phyloP scores from a whole-genome alignment of 2,113 vertebrate species.

The Paramisgurnus dabryanus region DNA sequence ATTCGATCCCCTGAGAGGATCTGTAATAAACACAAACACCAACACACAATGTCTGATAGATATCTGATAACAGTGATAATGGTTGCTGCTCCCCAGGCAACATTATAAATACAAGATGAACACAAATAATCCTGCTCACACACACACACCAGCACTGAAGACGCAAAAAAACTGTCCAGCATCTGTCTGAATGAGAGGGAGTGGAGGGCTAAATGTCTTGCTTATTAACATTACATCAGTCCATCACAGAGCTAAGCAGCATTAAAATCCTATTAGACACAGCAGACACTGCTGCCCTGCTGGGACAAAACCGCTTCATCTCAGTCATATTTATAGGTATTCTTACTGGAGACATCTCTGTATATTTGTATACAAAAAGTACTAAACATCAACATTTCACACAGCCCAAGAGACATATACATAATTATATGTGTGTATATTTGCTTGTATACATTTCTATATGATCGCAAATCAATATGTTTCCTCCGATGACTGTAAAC shows the following conservation, averaged over 20 bases:
- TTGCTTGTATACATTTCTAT: too few species aligned
- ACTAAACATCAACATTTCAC: too few species aligned
- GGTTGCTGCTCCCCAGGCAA: neutral
- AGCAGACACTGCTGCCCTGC: neutral
- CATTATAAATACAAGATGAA: constrained; percentile 11
- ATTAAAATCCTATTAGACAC: constrained; percentile 13
- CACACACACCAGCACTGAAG: neutral
- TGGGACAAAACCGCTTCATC: too few species aligned
- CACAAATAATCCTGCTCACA: constrained; percentile 22
- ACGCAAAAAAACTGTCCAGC: neutral
- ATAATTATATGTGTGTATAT: too few species aligned
- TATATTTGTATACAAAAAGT: too few species aligned
- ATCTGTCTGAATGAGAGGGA: constrained; percentile 1
- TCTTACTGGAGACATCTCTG: too few species aligned
- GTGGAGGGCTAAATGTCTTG: constrained; percentile 2
- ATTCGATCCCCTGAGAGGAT: neutral
- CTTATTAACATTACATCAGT: too few species aligned
- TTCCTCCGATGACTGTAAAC: too few species aligned
- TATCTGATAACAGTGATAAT: constrained; percentile 50
- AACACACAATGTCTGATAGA: neutral
- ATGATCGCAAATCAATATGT: too few species aligned
- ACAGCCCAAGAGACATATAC: too few species aligned
- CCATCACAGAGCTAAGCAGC: neutral
- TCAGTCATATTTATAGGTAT: too few species aligned
- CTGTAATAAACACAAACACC: neutral